phyloP scores from a whole-genome alignment of 2,888 invertebrate species.

The Volucella inflata region DNA sequence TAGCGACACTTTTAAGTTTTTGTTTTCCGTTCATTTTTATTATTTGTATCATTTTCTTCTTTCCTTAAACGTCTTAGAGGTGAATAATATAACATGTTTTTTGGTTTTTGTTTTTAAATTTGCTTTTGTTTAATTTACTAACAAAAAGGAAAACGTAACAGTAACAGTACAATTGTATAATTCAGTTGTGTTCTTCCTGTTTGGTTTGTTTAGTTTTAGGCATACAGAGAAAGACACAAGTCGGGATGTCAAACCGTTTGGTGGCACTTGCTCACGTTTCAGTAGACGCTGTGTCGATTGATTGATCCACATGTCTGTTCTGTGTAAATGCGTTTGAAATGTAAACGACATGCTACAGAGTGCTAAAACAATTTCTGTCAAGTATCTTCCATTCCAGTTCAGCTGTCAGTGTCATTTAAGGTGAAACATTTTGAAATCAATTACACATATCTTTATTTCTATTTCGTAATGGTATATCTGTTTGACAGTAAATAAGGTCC shows the following conservation, averaged over 20 bases:
- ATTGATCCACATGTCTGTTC: conserved; percentile 66
- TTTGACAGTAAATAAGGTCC: too few relatives aligned
- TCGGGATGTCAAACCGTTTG: conserved; percentile 70
- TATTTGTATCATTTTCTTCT: neutral
- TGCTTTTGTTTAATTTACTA: conserved; percentile 7
- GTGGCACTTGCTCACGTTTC: conserved; percentile 66
- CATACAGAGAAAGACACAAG: neutral
- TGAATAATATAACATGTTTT: conserved; percentile 32
- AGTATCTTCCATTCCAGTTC: conserved; percentile 48
- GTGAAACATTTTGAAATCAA: conserved; percentile 59
- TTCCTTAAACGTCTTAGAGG: neutral
- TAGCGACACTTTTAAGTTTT: conserved; percentile 60
- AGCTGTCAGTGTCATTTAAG: conserved; percentile 67
- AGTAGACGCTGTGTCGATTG: conserved; percentile 71
- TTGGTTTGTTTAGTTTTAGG: conserved; percentile 20
- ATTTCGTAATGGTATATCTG: too few relatives aligned
- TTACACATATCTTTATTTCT: conserved; percentile 13
- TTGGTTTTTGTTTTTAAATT: conserved; percentile 11
- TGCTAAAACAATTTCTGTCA: conserved; percentile 66
- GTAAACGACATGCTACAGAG: conserved; percentile 63
- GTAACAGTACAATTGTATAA: neutral
- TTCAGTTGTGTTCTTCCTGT: conserved; percentile 7
- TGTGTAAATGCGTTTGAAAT: conserved; percentile 66
- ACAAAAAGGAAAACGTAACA: neutral
- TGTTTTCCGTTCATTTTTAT: conserved; percentile 18